Percentiles rank a stretch among this genome's conserved stretches.
These are phyloP conservation scores for Centropristis striata DNA, from an alignment of 2,113 vertebrate genomes.

Conservation along the genomic window DNA sequence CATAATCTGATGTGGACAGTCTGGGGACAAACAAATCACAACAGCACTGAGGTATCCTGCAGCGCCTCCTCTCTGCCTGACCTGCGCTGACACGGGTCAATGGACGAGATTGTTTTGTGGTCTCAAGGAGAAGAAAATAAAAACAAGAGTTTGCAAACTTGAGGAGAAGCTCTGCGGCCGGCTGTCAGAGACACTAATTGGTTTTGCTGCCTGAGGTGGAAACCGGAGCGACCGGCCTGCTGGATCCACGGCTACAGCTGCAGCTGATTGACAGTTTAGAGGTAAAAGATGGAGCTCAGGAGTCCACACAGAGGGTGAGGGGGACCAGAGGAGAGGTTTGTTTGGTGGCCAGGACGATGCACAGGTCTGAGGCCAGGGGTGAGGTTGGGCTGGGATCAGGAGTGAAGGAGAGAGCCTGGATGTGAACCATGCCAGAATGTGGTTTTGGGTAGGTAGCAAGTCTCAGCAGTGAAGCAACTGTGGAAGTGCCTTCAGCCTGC, in stretches of 20 bases:
- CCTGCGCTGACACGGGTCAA: constrained; percentile 55
- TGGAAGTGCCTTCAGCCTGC: too few species aligned
- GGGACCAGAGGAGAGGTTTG: not conserved
- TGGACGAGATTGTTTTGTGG: constrained; percentile 30
- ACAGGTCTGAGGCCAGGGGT: not conserved
- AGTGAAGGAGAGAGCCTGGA: not conserved
- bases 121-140: constrained; percentile 45
- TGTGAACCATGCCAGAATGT: too few species aligned
- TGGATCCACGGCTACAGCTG: constrained; percentile 11
- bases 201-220: constrained; percentile 66
- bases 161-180: constrained; percentile 16
- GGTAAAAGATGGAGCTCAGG: constrained; percentile 19
- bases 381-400: not conserved
- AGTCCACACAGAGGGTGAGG: not conserved
- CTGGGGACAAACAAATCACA: constrained; percentile 34
- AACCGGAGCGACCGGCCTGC: constrained; percentile 6
- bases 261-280: constrained; percentile 42
- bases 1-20: constrained; percentile 28
- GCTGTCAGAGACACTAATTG: constrained; percentile 62
- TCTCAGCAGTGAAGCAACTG: too few species aligned
- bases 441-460: too few species aligned
- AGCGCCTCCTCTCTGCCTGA: constrained; percentile 17
- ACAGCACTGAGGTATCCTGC: constrained; percentile 16
- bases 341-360: not conserved
- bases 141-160: constrained; percentile 30